These are phyloP conservation scores for Albula glossodonta DNA, from an alignment of 2,113 vertebrate genomes.

Conservation along the genomic window DNA sequence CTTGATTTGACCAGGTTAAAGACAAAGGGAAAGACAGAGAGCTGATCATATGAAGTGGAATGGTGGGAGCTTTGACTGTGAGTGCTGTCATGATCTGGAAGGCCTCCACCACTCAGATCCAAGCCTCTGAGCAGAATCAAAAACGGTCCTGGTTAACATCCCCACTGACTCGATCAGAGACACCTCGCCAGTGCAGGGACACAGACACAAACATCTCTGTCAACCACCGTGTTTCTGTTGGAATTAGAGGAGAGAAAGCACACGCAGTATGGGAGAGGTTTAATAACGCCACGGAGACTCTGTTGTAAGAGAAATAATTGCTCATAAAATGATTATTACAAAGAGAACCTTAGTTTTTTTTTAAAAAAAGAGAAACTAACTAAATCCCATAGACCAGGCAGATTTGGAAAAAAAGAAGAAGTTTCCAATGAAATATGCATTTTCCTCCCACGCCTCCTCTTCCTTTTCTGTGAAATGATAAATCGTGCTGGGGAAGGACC, in stretches of 20 bases:
- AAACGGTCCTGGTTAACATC: not conserved
- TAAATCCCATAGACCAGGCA: not conserved
- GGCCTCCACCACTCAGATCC: not conserved
- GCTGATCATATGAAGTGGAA: not conserved
- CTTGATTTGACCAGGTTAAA: not conserved
- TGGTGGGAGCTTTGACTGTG: not conserved
- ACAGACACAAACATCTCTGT: too few species aligned
- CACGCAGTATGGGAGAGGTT: too few species aligned
- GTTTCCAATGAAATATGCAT: constrained; percentile 61
- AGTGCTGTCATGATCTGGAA: constrained; percentile 5
- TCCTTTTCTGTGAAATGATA: constrained; percentile 64
- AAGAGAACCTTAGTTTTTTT: not conserved
- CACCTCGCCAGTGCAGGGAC: not conserved
- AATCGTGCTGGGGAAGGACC: constrained; percentile 69
- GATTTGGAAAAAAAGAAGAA: constrained; percentile 44
- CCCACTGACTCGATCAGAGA: not conserved
- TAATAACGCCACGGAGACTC: not conserved
- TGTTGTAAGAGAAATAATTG: not conserved
- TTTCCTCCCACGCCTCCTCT: not conserved
- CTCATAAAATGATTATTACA: not conserved
- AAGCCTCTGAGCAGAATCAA: not conserved
- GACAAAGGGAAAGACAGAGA: not conserved
- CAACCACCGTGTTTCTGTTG: not conserved
- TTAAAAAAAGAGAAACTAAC: not conserved
- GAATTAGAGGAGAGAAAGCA: not conserved